Conservation (phyloP, 1,140 invertebrate species). For the Globodera rostochiensis region DNA sequence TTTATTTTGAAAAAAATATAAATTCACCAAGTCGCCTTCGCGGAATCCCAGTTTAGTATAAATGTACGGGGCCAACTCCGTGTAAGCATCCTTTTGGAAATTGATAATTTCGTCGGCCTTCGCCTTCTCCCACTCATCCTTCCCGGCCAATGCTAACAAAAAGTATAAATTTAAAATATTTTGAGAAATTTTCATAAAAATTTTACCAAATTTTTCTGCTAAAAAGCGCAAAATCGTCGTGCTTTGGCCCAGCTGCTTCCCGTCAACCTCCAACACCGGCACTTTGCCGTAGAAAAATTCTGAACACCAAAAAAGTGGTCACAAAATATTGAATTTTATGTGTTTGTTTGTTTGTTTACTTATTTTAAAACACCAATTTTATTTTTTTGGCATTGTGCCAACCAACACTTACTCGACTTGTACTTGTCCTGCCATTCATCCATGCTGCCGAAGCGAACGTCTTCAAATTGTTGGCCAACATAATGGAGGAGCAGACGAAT, state of each 20-base stretch:
- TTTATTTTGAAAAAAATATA: background rate
- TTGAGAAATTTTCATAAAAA: background rate
- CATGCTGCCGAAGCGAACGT: slow-evolving; percentile 11
- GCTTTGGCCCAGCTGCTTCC: background rate
- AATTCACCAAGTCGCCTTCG: slow-evolving; percentile 26
- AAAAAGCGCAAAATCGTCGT: too few relatives aligned
- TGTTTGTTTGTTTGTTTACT: too few relatives aligned
- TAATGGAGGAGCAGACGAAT: slow-evolving; percentile 29
- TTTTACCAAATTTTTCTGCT: too few relatives aligned
- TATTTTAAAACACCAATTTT: too few relatives aligned
- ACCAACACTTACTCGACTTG: slow-evolving; percentile 23
- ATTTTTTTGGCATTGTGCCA: too few relatives aligned
- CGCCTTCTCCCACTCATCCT: slow-evolving; percentile 23
- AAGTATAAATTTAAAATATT: slow-evolving; percentile 3
- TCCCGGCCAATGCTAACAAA: slow-evolving; percentile 33
- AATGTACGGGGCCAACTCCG: slow-evolving; percentile 22
- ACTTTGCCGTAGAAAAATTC: slow-evolving; percentile 24
- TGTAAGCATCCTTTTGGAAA: slow-evolving; percentile 24
- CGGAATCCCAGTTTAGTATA: slow-evolving; percentile 27
- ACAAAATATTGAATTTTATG: too few relatives aligned
- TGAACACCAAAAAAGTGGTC: background rate
- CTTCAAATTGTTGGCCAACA: slow-evolving; percentile 40
- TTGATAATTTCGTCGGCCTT: too few relatives aligned
- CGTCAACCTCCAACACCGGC: slow-evolving; percentile 32
- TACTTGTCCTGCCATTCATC: slow-evolving; percentile 27